Percentiles rank a stretch among this genome's conserved stretches.
These are phyloP conservation scores for Macrostomum lignano DNA, from an alignment of 1,140 invertebrate genomes.

Conservation along the genomic window DNA sequence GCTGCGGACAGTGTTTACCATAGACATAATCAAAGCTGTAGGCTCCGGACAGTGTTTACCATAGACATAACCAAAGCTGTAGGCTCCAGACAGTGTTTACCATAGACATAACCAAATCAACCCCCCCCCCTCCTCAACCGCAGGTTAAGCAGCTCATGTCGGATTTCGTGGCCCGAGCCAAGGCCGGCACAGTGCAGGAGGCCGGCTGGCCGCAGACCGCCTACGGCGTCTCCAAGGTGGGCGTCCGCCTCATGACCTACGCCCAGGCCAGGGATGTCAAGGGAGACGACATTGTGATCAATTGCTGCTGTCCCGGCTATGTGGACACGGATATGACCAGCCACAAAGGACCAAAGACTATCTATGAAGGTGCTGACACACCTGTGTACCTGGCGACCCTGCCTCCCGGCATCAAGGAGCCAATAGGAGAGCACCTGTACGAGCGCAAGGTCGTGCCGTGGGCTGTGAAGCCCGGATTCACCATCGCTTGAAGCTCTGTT, in stretches of 20 bases:
- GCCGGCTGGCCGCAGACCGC: constrained; percentile 35
- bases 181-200: constrained; percentile 28
- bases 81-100: no score
- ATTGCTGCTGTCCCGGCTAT: constrained; percentile 32
- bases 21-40: no score
- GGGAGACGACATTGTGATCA: constrained; percentile 15
- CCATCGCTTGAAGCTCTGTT: no score
- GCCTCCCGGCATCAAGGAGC: constrained; percentile 21
- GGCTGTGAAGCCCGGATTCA: no score
- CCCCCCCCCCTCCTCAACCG: no score
- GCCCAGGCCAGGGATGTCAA: constrained; percentile 38
- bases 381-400: constrained; percentile 30
- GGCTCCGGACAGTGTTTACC: no score
- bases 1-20: no score
- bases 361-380: constrained; percentile 35
- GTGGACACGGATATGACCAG: constrained; percentile 44
- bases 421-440: constrained; percentile 28
- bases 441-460: constrained; percentile 24
- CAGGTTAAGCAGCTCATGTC: no score
- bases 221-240: constrained; percentile 41
- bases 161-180: constrained; percentile 36
- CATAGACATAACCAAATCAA: no score
- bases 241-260: constrained; percentile 33
- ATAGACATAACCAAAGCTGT: no score
- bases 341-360: constrained; percentile 36